These are phyloP conservation scores for Fratercula arctica DNA, from an alignment of 2,797 vertebrate genomes.

Conservation along the genomic window DNA sequence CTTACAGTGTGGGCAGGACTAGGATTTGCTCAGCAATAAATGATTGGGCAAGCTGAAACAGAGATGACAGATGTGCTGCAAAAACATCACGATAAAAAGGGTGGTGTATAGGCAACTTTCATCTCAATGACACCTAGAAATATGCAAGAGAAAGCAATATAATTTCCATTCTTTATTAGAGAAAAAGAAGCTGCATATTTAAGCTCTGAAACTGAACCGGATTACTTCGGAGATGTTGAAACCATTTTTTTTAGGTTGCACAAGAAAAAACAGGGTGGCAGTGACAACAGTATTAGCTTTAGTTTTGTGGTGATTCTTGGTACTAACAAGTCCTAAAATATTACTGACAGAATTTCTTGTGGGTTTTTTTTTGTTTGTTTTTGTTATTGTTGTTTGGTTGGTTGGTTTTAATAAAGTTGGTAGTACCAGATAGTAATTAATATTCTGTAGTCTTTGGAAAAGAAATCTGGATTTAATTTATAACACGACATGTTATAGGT, in stretches of 20 bases:
- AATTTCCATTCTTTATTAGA: not conserved
- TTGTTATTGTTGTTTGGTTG: not conserved
- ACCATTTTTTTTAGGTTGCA: not conserved
- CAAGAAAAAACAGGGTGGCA: not conserved
- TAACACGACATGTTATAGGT: not conserved
- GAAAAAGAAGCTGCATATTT: not conserved
- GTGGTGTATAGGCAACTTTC: not conserved
- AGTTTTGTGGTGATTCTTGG: not conserved
- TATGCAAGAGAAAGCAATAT: not conserved
- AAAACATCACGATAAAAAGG: not conserved
- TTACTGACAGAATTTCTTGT: not conserved
- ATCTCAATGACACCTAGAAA: not conserved
- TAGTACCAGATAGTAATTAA: not conserved
- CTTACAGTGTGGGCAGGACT: not conserved
- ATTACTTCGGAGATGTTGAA: not conserved
- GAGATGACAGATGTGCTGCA: not conserved
- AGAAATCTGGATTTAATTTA: not conserved
- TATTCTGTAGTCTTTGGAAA: not conserved
- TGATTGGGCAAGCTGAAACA: not conserved
- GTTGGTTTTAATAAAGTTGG: not conserved
- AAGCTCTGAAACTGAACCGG: not conserved
- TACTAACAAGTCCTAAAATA: not conserved
- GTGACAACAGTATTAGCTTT: not conserved
- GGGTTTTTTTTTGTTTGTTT: not conserved
- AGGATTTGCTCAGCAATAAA: slow-evolving; percentile 7